phyloP scores from a whole-genome alignment of 2,113 vertebrate genomes.

The Ranitomeya variabilis region DNA sequence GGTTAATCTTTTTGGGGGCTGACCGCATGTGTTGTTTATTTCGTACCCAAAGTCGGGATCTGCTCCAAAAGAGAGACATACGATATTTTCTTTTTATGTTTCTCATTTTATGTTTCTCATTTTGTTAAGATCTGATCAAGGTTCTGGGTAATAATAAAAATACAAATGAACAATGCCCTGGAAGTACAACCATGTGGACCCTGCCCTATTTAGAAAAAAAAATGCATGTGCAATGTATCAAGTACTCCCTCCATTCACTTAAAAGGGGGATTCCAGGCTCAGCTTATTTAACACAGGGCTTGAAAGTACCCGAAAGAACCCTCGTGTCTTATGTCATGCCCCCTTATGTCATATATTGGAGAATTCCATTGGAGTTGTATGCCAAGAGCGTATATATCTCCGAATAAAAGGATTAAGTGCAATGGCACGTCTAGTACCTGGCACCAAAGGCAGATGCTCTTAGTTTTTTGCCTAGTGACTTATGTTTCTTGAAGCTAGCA shows the following conservation, averaged over 20 bases:
- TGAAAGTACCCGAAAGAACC: too few relatives aligned
- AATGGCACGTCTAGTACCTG: neutral
- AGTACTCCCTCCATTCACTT: neutral
- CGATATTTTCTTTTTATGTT: neutral
- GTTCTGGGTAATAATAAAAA: neutral
- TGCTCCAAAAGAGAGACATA: neutral
- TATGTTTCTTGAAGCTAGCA: neutral
- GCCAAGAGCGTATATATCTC: too few relatives aligned
- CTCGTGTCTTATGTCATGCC: too few relatives aligned
- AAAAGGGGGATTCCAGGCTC: neutral
- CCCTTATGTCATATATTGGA: too few relatives aligned
- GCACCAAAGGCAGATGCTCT: neutral
- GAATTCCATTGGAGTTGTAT: too few relatives aligned
- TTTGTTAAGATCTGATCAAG: neutral
- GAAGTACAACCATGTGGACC: neutral
- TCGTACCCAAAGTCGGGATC: neutral
- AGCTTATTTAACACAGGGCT: too few relatives aligned
- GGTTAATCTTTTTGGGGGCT: neutral
- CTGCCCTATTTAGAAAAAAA: neutral
- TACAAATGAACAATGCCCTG: neutral
- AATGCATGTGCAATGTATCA: neutral
- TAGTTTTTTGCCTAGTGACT: neutral
- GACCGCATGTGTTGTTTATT: neutral
- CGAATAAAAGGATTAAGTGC: neutral
- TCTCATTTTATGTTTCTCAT: neutral